A percentile compares a stretch with the other conserved stretches of the same genome.
These are phyloP conservation scores for Thereuonema tuberculata DNA, from an alignment of 1,140 invertebrate species.

Conservation along the genomic window DNA sequence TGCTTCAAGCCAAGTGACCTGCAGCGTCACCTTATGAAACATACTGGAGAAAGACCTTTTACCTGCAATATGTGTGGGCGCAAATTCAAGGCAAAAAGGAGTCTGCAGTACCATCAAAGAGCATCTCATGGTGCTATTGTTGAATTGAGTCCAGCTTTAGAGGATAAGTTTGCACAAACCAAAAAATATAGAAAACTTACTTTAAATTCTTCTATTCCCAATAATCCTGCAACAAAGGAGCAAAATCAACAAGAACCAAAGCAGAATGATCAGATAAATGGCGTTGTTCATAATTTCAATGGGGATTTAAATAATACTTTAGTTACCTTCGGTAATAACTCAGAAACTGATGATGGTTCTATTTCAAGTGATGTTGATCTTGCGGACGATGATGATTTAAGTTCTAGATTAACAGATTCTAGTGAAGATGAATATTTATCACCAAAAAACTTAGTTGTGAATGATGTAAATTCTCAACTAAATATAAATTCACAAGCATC, in stretches of 20 bases:
- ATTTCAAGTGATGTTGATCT: neutral
- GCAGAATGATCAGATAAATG: too few relatives aligned
- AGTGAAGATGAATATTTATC: slow-evolving; percentile 4
- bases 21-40: slow-evolving; percentile 18
- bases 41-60: slow-evolving; percentile 30
- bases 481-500: neutral
- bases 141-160: slow-evolving; percentile 16
- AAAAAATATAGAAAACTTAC: slow-evolving; percentile 8
- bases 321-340: neutral
- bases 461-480: neutral
- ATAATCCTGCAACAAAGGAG: neutral
- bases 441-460: too few relatives aligned
- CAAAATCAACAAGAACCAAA: too few relatives aligned
- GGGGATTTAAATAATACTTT: too few relatives aligned
- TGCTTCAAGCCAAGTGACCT: slow-evolving; percentile 17
- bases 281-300: too few relatives aligned
- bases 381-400: slow-evolving; percentile 2
- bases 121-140: slow-evolving; percentile 16
- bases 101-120: slow-evolving; percentile 17
- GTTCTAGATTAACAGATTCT: neutral
- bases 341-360: neutral
- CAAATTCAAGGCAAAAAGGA: slow-evolving; percentile 15
- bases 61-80: slow-evolving; percentile 21
- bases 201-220: too few relatives aligned
- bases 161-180: slow-evolving; percentile 4